Base-by-base conservation (phyloP, 2,113 vertebrate genomes). In the Carassius auratus region DNA sequence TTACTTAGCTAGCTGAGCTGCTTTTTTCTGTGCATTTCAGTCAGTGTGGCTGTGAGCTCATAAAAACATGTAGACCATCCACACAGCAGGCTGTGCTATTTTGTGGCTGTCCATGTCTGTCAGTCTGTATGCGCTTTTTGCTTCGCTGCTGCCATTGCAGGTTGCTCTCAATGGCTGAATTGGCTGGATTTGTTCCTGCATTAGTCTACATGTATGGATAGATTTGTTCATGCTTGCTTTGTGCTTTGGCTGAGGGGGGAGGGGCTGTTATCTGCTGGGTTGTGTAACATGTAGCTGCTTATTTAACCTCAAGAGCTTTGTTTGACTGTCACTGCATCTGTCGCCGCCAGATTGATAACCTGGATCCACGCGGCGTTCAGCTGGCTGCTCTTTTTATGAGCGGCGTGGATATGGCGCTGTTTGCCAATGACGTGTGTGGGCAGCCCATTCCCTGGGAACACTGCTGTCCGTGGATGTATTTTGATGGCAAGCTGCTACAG, bases 401-500 rank as follows among this genome's bases (percentile, higher is more conserved):
- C 1, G 97, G 97, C 0, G 96, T 98, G 81, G 97, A 99, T 90
- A 98, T 98, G 97, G 97, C 97, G 2, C 92, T 98, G 83, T 97
- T 99, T 87, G 97, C 97, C 75, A 99, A 98, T 0, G 97, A 98
- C 0, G 96, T 95, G 0, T 98, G 97, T 0, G 97, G 97, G 17
- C 97, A 99, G 92, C 97, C 97, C 0, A 94, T 99, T 89, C 97
- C 97, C 1, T 99, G 97, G 97, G 97, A 99, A 87, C 96, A 98
- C 94, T 97, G 97, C 94, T 99, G 97, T 89, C 97, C 97, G 0
- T 99, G 97, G 97, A 98, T 99, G 97, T 99, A 97, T 92, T 99
- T 98, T 89, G 97, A 99, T 87, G 97, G 97, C 83, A 98, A 98
- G 77, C 95, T 99, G 87, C 96, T 99, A 88, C 97, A 99, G 93